These are phyloP conservation scores for Mellilla xanthometata DNA, from an alignment of 2,888 invertebrate genomes.

Conservation along the genomic window DNA sequence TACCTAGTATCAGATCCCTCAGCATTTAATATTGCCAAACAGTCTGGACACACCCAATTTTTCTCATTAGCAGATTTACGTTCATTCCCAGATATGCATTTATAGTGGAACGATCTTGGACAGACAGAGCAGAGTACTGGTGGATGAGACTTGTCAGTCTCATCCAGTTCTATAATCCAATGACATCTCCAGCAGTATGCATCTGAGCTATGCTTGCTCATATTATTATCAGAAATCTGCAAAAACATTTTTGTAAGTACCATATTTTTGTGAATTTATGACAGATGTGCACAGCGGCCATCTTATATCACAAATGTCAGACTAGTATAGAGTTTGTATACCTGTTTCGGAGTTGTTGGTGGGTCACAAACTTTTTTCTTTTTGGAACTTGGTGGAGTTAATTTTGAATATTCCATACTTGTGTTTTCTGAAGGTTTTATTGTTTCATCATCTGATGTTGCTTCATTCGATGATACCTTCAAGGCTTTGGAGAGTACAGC, in stretches of 20 bases:
- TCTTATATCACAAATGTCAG: conserved; percentile 33
- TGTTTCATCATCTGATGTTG: conserved; percentile 45
- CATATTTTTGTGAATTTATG: no score
- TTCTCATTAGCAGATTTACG: conserved; percentile 62
- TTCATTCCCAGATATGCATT: conserved; percentile 84
- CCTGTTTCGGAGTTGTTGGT: conserved; percentile 28
- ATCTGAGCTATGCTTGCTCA: conserved; percentile 79
- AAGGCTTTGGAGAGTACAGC: conserved; percentile 69
- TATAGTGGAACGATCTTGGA: conserved; percentile 91
- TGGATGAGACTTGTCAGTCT: conserved; percentile 57
- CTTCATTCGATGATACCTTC: conserved; percentile 54
- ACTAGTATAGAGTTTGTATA: conserved; percentile 16
- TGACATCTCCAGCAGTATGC: conserved; percentile 97
- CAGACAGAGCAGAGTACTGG: conserved; percentile 89
- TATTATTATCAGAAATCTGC: conserved; percentile 34
- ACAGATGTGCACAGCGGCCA: conserved; percentile 32
- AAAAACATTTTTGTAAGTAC: no score
- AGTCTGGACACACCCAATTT: conserved; percentile 94
- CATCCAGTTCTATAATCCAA: conserved; percentile 82
- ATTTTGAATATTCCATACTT: conserved; percentile 32
- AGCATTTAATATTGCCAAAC: conserved; percentile 87
- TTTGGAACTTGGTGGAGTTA: conserved; percentile 40
- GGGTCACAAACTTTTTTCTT: conserved; percentile 38
- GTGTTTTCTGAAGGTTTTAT: conserved; percentile 37
- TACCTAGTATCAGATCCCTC: conserved; percentile 88